phyloP scores from a whole-genome alignment of 2,113 vertebrate genomes.

The Antechinus flavipes region DNA sequence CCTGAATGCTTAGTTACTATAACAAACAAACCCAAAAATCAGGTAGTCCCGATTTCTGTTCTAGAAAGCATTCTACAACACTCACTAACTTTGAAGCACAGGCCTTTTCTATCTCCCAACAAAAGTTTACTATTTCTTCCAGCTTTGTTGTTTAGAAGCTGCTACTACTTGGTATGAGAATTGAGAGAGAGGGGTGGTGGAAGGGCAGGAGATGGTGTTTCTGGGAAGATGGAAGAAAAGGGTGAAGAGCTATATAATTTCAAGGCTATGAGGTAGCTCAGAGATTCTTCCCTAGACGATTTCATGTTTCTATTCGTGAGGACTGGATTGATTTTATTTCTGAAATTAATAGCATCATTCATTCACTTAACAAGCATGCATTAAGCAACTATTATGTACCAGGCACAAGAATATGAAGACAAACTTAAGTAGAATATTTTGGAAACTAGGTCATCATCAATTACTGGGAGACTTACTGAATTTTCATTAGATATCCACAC shows the following conservation, averaged over 20 bases:
- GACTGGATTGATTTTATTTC: neutral
- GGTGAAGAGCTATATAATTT: neutral
- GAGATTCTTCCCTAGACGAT: neutral
- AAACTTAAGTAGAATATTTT: conserved; percentile 4
- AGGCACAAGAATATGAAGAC: neutral
- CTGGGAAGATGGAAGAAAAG: neutral
- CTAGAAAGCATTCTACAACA: neutral
- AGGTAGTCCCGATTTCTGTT: neutral
- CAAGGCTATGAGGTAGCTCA: neutral
- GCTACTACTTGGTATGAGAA: neutral
- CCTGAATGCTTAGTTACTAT: neutral
- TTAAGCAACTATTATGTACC: neutral
- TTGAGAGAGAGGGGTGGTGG: too few relatives aligned
- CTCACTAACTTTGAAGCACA: neutral
- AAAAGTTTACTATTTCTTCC: neutral
- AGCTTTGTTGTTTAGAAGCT: neutral
- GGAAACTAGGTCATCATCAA: conserved; percentile 11
- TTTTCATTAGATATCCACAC: neutral
- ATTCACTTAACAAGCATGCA: neutral
- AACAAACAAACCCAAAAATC: neutral
- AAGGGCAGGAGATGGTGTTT: neutral
- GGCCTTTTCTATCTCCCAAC: neutral
- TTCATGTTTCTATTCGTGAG: neutral
- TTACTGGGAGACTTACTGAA: conserved; percentile 16
- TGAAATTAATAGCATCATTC: neutral